Evolutionary conservation across 37 sponge, comb jelly and placozoan species (phyloP), one percentile per base, ranked within the genome.

Genomic region (Spongilla lacustris): DNA sequence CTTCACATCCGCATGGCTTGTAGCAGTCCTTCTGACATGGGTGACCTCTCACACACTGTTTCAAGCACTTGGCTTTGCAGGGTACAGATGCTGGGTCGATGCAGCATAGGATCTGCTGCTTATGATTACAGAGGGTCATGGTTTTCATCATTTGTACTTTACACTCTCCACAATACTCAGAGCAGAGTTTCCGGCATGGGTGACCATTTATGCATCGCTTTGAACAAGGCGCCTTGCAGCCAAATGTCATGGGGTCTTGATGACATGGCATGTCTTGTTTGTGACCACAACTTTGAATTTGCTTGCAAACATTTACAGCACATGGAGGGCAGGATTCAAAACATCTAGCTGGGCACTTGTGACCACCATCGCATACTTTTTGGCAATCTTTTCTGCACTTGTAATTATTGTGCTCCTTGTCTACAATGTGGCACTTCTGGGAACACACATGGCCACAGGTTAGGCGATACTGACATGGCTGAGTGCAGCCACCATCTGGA

Each of bases 401-500:
- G 13, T 76, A 92, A 31, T 90, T 68, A 17, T 30, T 36, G 76
- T 97, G 97, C 14, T 90, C 71, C 10, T 58, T 84, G 49, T 94
- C 89, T 29, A 36, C 0, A 2, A 58, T n/a, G 36, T 96, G 97
- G 67, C 97, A 96, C 28, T 74, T 74, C 38, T 36, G 77, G 1
- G 41, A 23, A 58, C 97, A 96, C 0, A 33, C 50, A 58, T 96
- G 97, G 0, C 97, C 95, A 88, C 97, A 96, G 9, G 67, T 26
- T 0, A 96, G 86, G 23, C 93, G 85, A 4, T 36, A 34, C 14
- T 50, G 67, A 78, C 97, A 96, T 26, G 68, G 38, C 27, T 36
- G 25, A 8, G 17, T 29, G 66, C 97, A 96, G 35, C 97, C 97
- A 67, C 97, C 97, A n/a, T 92, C 81, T 11, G 89, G 88, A 35